Evolutionary conservation across 1,140 invertebrate genomes (phyloP), one percentile per base, ranked within the genome.

Genomic region (Bombus superbus): DNA sequence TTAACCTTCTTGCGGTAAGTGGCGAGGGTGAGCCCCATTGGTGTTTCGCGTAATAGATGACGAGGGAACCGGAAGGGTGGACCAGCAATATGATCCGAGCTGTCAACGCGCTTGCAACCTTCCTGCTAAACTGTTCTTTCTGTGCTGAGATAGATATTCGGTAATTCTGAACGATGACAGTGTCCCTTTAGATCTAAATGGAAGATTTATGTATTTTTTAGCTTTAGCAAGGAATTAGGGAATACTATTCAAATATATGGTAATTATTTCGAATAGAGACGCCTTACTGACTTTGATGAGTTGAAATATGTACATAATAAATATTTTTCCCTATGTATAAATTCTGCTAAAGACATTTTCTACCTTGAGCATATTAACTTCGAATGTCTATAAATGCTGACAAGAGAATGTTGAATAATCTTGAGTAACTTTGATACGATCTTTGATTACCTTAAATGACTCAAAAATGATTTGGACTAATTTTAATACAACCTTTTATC

Each of bases 1-100:
- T 91, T 91, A 86, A 91, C 81, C 90, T 91, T 64, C 90, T 90
- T 89, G 90, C 44, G 90, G 88, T 86, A 84, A 89, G 85, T 88
- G 86, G 87, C 87, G 90, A 91, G 90, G 90, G 90, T 89, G 85
- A 88, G 72, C 42, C 89, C 80, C 73, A 42, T 32, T 68, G 71
- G 79, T 85, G 73, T 86, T 71, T 72, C 78, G 86, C 69, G 83
- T 88, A 90, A 90, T 90, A 83, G 89, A 90, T 91, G 82, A 80
- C 79, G 83, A 38, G 38, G 71, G 73, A 42, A 75, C 64, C 79
- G 87, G 78, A 91, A 91, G 90, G 90, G 90, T 91, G 87, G 90
- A 90, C 79, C 79, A 81, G 83, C 89, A 86, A 90, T 88, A 88
- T 86, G 89, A 85, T 88, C 40, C 75, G 64, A 81, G 87, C 76